phyloP scores from a whole-genome alignment of 92 coral and sea anemone genomes.

The Palythoa caribaeorum region DNA sequence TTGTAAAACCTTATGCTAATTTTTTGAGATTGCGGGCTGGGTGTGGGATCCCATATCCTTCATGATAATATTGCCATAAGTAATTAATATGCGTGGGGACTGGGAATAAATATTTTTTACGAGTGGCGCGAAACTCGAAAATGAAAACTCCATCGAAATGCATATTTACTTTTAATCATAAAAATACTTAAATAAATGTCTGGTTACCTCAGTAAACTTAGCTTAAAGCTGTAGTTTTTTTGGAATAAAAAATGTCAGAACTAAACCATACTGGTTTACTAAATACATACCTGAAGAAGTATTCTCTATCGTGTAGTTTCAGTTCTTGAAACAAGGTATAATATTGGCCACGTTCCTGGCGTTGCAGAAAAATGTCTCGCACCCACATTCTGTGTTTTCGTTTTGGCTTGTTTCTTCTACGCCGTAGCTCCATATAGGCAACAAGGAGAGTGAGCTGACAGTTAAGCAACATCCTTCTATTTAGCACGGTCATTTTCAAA shows the following conservation, averaged over 20 bases:
- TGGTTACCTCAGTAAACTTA: slow-evolving; percentile 22
- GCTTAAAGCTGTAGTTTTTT: slow-evolving; percentile 14
- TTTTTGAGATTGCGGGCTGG: slow-evolving; percentile 19
- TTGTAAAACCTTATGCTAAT: slow-evolving; percentile 19
- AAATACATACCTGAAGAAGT: slow-evolving; percentile 8
- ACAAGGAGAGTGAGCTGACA: slow-evolving; percentile 18
- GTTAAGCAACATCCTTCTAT: slow-evolving; percentile 31
- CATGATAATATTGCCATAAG: slow-evolving; percentile 16
- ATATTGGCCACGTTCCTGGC: slow-evolving; percentile 37
- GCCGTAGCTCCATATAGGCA: slow-evolving; percentile 19
- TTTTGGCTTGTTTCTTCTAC: slow-evolving; percentile 35
- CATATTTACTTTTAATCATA: slow-evolving; percentile 24
- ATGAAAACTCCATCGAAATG: slow-evolving; percentile 17
- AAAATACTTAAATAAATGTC: slow-evolving; percentile 27
- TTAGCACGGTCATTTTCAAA: slow-evolving; percentile 25
- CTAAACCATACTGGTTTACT: slow-evolving; percentile 33
- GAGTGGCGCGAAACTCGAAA: slow-evolving; percentile 17
- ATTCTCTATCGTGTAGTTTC: slow-evolving; percentile 32
- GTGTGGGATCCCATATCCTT: slow-evolving; percentile 27
- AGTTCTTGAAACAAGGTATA: slow-evolving; percentile 15
- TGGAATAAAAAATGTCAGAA: slow-evolving; percentile 21
- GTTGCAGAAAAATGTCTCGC: slow-evolving; percentile 38
- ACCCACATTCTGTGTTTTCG: slow-evolving; percentile 37
- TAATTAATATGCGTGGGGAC: slow-evolving; percentile 28
- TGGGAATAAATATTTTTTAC: slow-evolving; percentile 32